Base-by-base conservation (phyloP, 1,140 invertebrate species). In the Lasioglossum baleicum region DNA sequence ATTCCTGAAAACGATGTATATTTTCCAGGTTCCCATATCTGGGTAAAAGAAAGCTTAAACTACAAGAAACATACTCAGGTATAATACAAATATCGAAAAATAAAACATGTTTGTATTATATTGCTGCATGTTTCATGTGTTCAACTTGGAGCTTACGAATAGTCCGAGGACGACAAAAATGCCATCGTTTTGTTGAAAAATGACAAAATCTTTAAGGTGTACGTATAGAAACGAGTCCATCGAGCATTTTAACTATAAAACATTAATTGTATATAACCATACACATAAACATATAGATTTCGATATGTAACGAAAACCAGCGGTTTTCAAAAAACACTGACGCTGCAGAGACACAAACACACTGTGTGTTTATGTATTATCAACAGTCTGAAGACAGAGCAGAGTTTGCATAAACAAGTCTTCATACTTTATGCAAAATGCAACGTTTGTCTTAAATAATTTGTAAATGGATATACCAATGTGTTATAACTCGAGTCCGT, bases 401-500 rank as follows among this genome's bases (percentile, higher is more conserved):
- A 56, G 13, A 78, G 17, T 42, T 73, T 73, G 61, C 76, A 73
- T 48, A 65, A 65, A 48, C 53, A 73, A 70, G 67, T 71, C 75
- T 75, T 58, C 74, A n/a, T 75, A 75, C 64, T 44, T 75, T 75
- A 75, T 68, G 74, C 64, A 75, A 77, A 71, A 56, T 77, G 44
- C n/a, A 40, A 70, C 48, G 7, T 42, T 51, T 22, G n/a, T 51
- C 20, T 63, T 10, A 71, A 51, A 40, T n/a, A 70, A 61, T 76
- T 20, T 77, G 70, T 40, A 63, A 61, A 51, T 71, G 15, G 53
- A 48, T 48, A 48, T 48, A 69, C 73, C 51, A 67, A 75, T 66
- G 13, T 67, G 13, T 67, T 7, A 6, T 70, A 68, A 51, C 60
- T 31, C 69, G 68, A 80, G 20, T 64, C 35, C 48, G n/a, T 65